A percentile compares a stretch with the other conserved stretches of the same genome.
phyloP scores from a whole-genome alignment of 1,140 invertebrate species.

The Drosophila triauraria region DNA sequence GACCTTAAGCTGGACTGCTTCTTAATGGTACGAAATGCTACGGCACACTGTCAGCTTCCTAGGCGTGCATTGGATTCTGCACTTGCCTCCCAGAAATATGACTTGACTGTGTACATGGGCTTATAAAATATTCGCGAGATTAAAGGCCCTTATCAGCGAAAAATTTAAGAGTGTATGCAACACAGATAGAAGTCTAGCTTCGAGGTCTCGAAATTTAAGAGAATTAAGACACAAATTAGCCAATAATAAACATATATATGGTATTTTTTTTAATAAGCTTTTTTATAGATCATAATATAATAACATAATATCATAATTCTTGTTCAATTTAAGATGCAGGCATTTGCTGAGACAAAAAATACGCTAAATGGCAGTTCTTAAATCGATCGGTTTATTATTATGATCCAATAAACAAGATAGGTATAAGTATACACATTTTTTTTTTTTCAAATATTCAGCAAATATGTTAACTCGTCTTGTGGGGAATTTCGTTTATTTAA shows the following conservation, averaged over 20 bases:
- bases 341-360: background rate
- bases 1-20: background rate
- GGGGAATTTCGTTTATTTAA: too few relatives aligned
- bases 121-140: background rate
- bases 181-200: background rate
- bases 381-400: too few relatives aligned
- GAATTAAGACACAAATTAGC: too few relatives aligned
- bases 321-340: slow-evolving; percentile 65
- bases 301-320: slow-evolving; percentile 58
- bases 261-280: too few relatives aligned
- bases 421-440: too few relatives aligned
- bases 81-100: background rate
- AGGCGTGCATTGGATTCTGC: background rate
- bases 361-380: background rate
- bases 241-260: too few relatives aligned
- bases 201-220: background rate
- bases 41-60: background rate
- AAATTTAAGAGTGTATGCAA: background rate
- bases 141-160: background rate
- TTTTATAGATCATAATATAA: too few relatives aligned
- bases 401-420: too few relatives aligned
- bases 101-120: too few relatives aligned
- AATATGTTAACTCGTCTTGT: too few relatives aligned
- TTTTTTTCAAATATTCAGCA: too few relatives aligned
- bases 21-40: background rate